phyloP scores from a whole-genome alignment of 2,113 vertebrate genomes.

The Grus americana region DNA sequence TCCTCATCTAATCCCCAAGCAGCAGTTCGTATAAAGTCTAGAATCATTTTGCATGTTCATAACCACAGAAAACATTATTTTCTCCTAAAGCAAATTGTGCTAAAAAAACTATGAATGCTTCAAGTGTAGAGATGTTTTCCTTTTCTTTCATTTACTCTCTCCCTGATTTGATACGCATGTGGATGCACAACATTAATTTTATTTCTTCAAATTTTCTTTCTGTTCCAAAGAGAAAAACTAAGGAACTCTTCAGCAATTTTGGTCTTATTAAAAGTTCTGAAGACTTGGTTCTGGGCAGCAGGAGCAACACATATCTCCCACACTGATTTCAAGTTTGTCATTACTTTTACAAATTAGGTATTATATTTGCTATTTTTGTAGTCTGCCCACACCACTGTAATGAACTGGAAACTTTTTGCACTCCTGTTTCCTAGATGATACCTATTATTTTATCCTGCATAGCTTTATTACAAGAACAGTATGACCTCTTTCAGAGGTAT shows the following conservation, averaged over 20 bases:
- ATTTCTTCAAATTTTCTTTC: neutral
- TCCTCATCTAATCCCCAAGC: conserved; percentile 33
- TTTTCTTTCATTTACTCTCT: conserved; percentile 2
- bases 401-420: neutral
- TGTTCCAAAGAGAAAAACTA: neutral
- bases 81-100: neutral
- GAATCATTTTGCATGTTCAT: neutral
- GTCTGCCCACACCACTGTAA: neutral
- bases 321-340: neutral
- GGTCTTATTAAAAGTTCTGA: neutral
- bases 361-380: neutral
- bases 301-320: neutral
- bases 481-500: neutral
- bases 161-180: neutral
- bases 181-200: neutral
- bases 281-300: neutral
- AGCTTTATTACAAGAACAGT: neutral
- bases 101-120: neutral
- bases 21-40: neutral
- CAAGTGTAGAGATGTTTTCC: neutral
- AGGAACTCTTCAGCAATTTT: neutral
- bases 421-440: neutral
- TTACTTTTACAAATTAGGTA: neutral
- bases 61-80: conserved; percentile 21
- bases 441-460: neutral